Evolutionary conservation across 2,113 vertebrate species (phyloP), one percentile per base, ranked within the genome.

Genomic region (Emberiza fucata): DNA sequence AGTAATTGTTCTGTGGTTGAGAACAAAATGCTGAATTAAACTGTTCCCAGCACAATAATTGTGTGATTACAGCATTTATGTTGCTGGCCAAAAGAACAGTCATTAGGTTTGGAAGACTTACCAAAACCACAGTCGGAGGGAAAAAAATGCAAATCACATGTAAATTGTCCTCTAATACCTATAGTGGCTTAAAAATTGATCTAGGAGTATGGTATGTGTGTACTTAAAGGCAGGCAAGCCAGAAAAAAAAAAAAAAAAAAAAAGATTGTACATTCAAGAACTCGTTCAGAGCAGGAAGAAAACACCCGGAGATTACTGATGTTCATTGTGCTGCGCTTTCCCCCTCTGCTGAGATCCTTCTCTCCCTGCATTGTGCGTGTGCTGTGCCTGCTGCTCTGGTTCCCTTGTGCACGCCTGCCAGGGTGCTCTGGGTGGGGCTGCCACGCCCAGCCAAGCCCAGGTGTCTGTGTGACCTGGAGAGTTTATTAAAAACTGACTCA

Each of bases 1-100:
- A 98, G 98, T 99, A 99, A 99, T 99, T 99, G 99, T 98, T 98
- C 98, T 98, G 99, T 98, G 98, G 98, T 99, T 98, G 98, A 98
- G 98, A 98, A 98, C 98, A 98, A 98, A 98, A 98, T 98, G 98
- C 96, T 98, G 98, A 98, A 98, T 98, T 98, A 98, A 98, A 98
- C 98, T 98, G 98, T 98, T 99, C 98, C 98, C 98, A 98, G 98
- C 95, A 98, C 98, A 98, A 98, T 98, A 99, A 99, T 99, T 98
- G 98, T 98, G 98, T 99, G 98, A 99, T 99, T 99, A 99, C 97
- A 98, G 98, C 98, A 98, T 98, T 98, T 98, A 98, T 97, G 98
- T 97, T 97, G 95, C 97, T 98, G 98, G 98, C 98, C 98, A 98
- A 98, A 98, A 97, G 98, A 98, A 98, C 98, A 98, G 98, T 98